A percentile compares a stretch with the other conserved stretches of the same genome.
These are phyloP conservation scores for Xestobium rufovillosum DNA, from an alignment of 2,888 invertebrate species.

Conservation along the genomic window DNA sequence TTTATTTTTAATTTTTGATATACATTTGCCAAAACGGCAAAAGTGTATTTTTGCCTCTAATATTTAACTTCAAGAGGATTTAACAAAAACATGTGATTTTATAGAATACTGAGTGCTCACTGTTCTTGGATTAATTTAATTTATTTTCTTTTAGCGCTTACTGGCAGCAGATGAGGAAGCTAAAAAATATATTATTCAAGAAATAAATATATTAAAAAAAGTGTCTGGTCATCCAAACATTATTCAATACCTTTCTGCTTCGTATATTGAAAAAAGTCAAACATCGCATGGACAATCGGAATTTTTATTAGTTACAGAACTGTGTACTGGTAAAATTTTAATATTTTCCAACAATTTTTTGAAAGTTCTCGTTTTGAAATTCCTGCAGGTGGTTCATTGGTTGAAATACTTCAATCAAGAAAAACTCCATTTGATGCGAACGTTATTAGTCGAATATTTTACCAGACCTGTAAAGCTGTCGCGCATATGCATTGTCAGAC, in stretches of 20 bases:
- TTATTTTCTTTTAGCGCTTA: constrained; percentile 51
- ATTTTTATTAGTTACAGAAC: constrained; percentile 85
- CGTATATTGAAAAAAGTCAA: constrained; percentile 69
- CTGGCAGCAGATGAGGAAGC: constrained; percentile 77
- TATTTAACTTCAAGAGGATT: too few relatives aligned
- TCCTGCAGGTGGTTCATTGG: constrained; percentile 54
- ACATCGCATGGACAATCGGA: constrained; percentile 79
- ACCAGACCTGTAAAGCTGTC: constrained; percentile 84
- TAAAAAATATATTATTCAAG: constrained; percentile 70
- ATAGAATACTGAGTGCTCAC: too few relatives aligned
- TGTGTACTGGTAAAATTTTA: constrained; percentile 91
- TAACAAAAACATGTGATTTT: too few relatives aligned
- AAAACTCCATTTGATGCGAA: constrained; percentile 57
- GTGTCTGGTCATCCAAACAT: constrained; percentile 88
- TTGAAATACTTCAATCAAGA: constrained; percentile 56
- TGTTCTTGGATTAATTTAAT: too few relatives aligned
- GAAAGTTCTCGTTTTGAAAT: background rate
- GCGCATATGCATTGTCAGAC: constrained; percentile 88
- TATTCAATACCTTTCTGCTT: constrained; percentile 81
- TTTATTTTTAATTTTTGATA: too few relatives aligned
- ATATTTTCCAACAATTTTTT: constrained; percentile 31
- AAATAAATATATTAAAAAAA: constrained; percentile 78
- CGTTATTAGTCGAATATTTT: constrained; percentile 76
- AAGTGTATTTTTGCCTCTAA: background rate
- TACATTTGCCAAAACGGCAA: constrained; percentile 9